Base-by-base conservation (phyloP, 2,888 invertebrate genomes). In the Dryococelus australis region DNA sequence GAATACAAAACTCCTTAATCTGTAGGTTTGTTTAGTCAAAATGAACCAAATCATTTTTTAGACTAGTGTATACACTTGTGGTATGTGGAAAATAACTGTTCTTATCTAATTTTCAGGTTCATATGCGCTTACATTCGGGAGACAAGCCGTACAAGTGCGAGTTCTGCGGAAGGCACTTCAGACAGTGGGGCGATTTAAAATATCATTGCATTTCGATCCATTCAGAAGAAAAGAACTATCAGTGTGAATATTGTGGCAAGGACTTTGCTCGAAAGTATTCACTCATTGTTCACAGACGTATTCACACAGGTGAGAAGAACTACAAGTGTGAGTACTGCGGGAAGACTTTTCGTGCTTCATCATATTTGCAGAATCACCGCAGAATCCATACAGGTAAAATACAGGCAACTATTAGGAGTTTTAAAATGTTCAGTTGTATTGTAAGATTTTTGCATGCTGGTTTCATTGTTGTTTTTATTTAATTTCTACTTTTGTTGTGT, bases 181-280 rank as follows among this genome's bases (percentile, higher is more conserved):
- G 97, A 0, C 97, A 97, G 92, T 97, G 97, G 96, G 97, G 97
- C 88, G 98, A 98, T 92, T 94, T 98, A 86, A 97, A 97, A 91
- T 97, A 97, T 92, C 98, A 98, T 92, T 95, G 95, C 88, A 96
- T 95, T 51, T 97, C 97, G 5, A 94, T 97, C 89, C 98, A 98
- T 91, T 96, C 97, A 13, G 95, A 95, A 84, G 91, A 96, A 92
- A 97, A 97, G 92, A 95, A 96, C 89, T 97, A 96, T 92, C 97
- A 97, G 91, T 98, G 98, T 91, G 97, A 97, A 91, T 98, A 96
- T 91, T 98, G 98, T 91, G 96, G 96, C 87, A 98, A 98, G 91
- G 96, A 97, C 91, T 98, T 98, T 92, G 97, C 97, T 0, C 94
- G 98, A 84, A 97, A 97, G 90, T 98, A 98, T 92, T 97, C 97